phyloP scores from a whole-genome alignment of 2,113 vertebrate species.

The Sebastes fasciatus region DNA sequence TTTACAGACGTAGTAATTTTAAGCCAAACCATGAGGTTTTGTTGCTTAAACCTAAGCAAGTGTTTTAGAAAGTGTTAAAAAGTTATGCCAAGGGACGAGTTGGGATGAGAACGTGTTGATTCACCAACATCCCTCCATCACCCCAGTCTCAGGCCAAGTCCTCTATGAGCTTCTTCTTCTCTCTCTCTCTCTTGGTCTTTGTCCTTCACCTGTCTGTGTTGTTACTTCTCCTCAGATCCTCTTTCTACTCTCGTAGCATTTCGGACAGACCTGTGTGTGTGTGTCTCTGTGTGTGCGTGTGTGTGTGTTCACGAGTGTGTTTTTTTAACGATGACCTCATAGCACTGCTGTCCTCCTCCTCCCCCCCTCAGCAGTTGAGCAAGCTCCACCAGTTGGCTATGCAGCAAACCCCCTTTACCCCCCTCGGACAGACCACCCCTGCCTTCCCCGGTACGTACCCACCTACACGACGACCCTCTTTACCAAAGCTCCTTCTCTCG shows the following conservation, averaged over 20 bases:
- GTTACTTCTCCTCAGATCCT: conserved; percentile 85
- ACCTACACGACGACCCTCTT: conserved; percentile 87
- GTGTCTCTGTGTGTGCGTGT: conserved; percentile 62
- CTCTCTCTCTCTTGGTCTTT: conserved; percentile 68
- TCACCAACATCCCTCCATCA: background rate
- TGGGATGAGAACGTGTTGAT: no score
- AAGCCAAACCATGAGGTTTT: no score
- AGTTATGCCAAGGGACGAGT: no score
- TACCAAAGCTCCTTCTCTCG: conserved; percentile 90
- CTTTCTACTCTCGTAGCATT: conserved; percentile 81
- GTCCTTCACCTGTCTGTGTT: conserved; percentile 85
- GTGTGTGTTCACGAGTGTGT: conserved; percentile 81
- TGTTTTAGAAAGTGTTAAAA: no score
- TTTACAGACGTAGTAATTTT: no score
- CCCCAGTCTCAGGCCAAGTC: conserved; percentile 86
- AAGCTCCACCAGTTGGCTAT: conserved; percentile 99
- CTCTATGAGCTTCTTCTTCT: conserved; percentile 67
- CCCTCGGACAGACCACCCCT: conserved; percentile 99
- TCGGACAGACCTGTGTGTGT: conserved; percentile 70
- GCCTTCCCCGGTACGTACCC: conserved; percentile 99
- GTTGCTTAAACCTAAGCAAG: no score
- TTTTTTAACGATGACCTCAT: conserved; percentile 97
- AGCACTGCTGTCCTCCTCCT: conserved; percentile 98
- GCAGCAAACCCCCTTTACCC: conserved; percentile 99
- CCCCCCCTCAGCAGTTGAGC: conserved; percentile 99